Evolutionary conservation across 1,140 invertebrate genomes (phyloP).

Genomic region (Hyles euphorbiae): DNA sequence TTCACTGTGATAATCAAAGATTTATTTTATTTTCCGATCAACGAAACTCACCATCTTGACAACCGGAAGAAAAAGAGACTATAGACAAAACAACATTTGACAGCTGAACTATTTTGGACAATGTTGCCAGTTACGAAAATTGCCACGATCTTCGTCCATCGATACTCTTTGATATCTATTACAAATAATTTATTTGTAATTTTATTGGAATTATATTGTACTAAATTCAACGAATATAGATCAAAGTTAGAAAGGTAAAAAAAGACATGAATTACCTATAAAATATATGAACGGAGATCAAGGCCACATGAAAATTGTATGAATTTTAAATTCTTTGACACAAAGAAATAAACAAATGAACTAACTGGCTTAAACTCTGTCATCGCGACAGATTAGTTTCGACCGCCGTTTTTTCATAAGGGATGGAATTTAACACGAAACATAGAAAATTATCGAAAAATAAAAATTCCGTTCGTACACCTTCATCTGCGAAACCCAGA

Average conservation of each 20-base stretch:
- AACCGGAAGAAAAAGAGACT: constrained; percentile 70
- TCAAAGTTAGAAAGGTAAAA: too few species aligned
- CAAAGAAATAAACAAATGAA: constrained; percentile 48
- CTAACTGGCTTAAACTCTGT: constrained; percentile 42
- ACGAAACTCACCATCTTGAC: constrained; percentile 75
- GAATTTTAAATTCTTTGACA: constrained; percentile 9
- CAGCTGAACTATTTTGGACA: constrained; percentile 12
- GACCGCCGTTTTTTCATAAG: constrained; percentile 73
- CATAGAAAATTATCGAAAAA: constrained; percentile 73
- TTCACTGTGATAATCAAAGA: constrained; percentile 58
- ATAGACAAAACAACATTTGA: constrained; percentile 60
- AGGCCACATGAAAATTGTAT: constrained; percentile 1
- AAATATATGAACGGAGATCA: background rate
- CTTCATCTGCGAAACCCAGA: constrained; percentile 55
- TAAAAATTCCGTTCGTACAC: constrained; percentile 70
- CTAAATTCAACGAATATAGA: too few species aligned
- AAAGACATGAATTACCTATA: too few species aligned
- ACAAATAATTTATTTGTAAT: too few species aligned
- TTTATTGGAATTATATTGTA: too few species aligned
- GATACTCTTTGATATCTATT: too few species aligned
- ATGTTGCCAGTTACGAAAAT: constrained; percentile 22
- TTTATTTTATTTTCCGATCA: constrained; percentile 46
- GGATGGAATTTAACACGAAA: constrained; percentile 75
- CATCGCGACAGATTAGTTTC: constrained; percentile 68
- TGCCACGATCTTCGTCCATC: too few species aligned